Evolutionary conservation across 2,888 invertebrate species (phyloP), one percentile per base, ranked within the genome.

Genomic region (Hypselothyrea guttata): DNA sequence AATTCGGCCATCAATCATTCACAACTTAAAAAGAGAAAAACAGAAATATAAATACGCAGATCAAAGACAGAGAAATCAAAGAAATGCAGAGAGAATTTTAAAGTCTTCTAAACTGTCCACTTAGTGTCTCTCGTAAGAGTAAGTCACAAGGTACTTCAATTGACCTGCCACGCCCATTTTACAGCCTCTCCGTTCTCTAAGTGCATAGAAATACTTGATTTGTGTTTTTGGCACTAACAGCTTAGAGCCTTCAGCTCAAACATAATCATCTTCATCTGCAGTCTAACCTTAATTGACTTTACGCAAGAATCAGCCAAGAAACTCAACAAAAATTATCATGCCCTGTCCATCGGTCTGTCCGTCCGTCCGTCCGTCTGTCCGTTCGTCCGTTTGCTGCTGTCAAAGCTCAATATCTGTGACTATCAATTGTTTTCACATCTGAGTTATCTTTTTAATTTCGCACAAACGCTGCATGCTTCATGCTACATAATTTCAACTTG

Each of bases 401-500:
- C 78, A 78, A 78, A 84, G 78, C 86, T 84, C 59, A 78, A 78
- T 78, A 78, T 78, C 78, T 78, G 86, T 86, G 78, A 86, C 78
- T 78, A 78, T 78, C 78, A 86, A 78, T 78, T 86, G 78, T 78
- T 86, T 78, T 86, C 86, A 84, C 86, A 78, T 86, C 85, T 78
- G 86, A 78, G 86, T 86, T 86, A 86, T 84, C 86, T 86, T 86
- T 78, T 78, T 78, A 78, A 78, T 78, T 78, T 78, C 86, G 84
- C 79, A 68, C 82, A 67, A 69, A 68, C 28, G 70, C 57, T 48
- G 31, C 44, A 65, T 18, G 51, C 68, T 67, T 41, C 69, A 67
- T 31, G 67, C 72, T 75, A 75, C 75, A 75, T 71, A 75, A 75
- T 68, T 75, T 74, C 65, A 61, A 60, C 68, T 64, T 71, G 85